Percentiles rank a stretch among this genome's conserved stretches.
Evolutionary conservation across 2,797 vertebrate species (phyloP).

Genomic region (Eidolon dupreanum): DNA sequence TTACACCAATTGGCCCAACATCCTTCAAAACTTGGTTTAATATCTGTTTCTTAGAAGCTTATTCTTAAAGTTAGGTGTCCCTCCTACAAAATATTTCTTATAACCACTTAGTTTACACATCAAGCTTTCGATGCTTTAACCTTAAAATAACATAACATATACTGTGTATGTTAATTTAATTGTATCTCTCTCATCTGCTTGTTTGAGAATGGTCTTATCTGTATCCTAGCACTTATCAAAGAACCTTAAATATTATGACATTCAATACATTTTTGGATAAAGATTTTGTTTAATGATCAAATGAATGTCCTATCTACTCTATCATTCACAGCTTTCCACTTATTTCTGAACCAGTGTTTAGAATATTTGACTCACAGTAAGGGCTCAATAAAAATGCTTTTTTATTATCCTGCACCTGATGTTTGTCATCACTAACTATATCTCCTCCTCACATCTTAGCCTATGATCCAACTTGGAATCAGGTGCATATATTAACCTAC

Average conservation of each 20-base stretch:
- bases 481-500: background rate
- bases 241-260: background rate
- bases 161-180: background rate
- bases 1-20: background rate
- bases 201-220: background rate
- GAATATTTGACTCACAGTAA: too few relatives aligned
- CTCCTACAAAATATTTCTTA: background rate
- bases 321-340: too few relatives aligned
- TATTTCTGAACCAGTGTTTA: too few relatives aligned
- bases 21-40: background rate
- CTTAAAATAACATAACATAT: background rate
- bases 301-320: background rate
- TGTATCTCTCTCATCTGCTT: background rate
- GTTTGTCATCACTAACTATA: background rate
- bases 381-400: too few relatives aligned
- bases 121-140: background rate
- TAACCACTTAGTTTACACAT: background rate
- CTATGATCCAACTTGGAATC: background rate
- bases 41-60: background rate
- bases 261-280: background rate
- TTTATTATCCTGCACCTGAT: too few relatives aligned
- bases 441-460: background rate
- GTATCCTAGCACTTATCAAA: background rate
- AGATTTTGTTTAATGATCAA: background rate
- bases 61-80: background rate